A percentile compares a stretch with the other conserved stretches of the same genome.
Conservation (phyloP, 1,140 invertebrate species). For the Asbolus verrucosus region DNA sequence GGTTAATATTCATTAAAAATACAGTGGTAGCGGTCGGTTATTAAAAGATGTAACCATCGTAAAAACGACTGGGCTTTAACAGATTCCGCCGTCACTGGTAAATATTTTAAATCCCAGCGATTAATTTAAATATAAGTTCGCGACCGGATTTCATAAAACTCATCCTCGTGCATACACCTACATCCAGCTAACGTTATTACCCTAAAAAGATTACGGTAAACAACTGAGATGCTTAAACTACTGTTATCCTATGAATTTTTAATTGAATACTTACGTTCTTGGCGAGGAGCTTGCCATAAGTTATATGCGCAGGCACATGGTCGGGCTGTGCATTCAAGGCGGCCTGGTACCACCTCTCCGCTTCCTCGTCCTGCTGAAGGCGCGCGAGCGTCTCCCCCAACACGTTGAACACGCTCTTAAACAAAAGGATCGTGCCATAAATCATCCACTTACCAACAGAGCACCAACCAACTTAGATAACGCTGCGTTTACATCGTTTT, state of each 20-base stretch:
- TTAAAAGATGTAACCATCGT: constrained; percentile 27
- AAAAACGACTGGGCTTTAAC: neutral
- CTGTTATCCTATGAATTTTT: too few species aligned
- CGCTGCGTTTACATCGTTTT: constrained; percentile 26
- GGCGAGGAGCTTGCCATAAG: constrained; percentile 90
- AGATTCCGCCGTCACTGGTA: too few species aligned
- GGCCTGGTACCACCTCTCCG: constrained; percentile 86
- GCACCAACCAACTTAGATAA: constrained; percentile 24
- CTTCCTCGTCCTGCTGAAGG: constrained; percentile 81
- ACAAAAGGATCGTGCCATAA: constrained; percentile 54
- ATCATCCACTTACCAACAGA: constrained; percentile 50
- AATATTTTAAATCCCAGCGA: too few species aligned
- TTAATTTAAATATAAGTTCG: too few species aligned
- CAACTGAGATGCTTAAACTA: too few species aligned
- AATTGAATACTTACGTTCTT: constrained; percentile 80
- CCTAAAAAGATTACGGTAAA: too few species aligned
- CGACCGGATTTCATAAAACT: neutral
- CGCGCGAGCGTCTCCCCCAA: constrained; percentile 87
- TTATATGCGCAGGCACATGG: constrained; percentile 90
- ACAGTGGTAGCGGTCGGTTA: constrained; percentile 33
- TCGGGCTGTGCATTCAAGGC: constrained; percentile 85
- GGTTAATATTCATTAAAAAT: constrained; percentile 44
- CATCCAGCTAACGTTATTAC: too few species aligned
- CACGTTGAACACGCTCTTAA: constrained; percentile 85
- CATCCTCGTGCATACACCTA: too few species aligned